phyloP scores from a whole-genome alignment of 2,797 vertebrate genomes.

The Esox masquinongy region DNA sequence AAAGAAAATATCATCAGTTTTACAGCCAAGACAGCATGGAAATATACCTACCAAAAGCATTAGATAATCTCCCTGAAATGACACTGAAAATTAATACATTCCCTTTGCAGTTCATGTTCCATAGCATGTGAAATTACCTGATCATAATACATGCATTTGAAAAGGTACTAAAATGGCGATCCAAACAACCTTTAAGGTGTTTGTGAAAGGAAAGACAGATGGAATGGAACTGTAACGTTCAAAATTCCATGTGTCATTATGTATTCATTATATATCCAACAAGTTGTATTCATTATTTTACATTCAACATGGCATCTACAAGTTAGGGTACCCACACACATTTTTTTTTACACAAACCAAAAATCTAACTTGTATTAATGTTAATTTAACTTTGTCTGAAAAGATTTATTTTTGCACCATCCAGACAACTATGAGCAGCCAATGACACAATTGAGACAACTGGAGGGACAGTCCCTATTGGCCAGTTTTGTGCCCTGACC shows the following conservation, averaged over 20 bases:
- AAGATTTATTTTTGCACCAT: constrained; percentile 22
- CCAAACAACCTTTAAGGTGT: not conserved
- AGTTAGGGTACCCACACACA: not conserved
- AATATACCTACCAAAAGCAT: not conserved
- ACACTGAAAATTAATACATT: not conserved
- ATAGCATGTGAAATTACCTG: not conserved
- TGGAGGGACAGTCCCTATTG: constrained; percentile 64
- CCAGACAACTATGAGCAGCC: constrained; percentile 28
- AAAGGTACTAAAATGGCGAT: not conserved
- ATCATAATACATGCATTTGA: not conserved
- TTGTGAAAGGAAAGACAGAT: not conserved
- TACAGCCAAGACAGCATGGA: not conserved
- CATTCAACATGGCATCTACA: not conserved
- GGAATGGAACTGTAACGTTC: too few relatives aligned
- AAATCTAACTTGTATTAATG: too few relatives aligned
- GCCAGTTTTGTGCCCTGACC: constrained; percentile 63
- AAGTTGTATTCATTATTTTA: too few relatives aligned
- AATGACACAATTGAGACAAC: constrained; percentile 24
- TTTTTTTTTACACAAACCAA: not conserved
- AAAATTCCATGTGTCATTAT: too few relatives aligned
- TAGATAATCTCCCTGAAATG: not conserved
- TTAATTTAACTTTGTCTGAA: not conserved
- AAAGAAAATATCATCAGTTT: not conserved
- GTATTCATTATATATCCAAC: not conserved
- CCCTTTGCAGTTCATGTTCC: not conserved